phyloP scores from a whole-genome alignment of 2,888 invertebrate species.

The Vandiemenella viatica region DNA sequence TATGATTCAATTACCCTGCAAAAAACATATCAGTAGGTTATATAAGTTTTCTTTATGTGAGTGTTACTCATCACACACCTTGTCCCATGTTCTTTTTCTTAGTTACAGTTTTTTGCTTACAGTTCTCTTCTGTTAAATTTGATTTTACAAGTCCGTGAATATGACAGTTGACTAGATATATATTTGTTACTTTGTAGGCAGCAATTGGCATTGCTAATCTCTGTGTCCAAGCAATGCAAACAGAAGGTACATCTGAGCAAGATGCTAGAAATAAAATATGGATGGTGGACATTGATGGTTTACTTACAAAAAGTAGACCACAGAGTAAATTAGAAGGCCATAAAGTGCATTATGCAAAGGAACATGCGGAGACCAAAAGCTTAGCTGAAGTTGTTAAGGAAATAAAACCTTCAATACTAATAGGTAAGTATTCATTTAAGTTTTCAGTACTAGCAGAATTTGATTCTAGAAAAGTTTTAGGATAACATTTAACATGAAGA shows the following conservation, averaged over 20 bases:
- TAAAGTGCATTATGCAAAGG: constrained; percentile 58
- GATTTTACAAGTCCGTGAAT: no score
- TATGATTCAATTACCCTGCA: no score
- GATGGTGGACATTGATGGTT: constrained; percentile 89
- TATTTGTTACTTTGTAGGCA: constrained; percentile 50
- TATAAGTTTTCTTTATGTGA: no score
- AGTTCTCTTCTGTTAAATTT: no score
- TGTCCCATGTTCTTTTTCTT: no score
- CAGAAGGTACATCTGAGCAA: constrained; percentile 39
- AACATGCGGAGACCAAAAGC: constrained; percentile 59
- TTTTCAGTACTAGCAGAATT: not conserved
- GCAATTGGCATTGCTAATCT: constrained; percentile 86
- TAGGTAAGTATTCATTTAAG: constrained; percentile 43
- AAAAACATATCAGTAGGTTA: no score
- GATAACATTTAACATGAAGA: no score
- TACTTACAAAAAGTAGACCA: constrained; percentile 55
- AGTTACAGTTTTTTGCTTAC: no score
- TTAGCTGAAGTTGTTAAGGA: constrained; percentile 65
- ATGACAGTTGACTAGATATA: no score
- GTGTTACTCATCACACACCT: no score
- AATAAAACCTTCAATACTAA: constrained; percentile 74
- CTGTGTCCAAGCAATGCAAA: constrained; percentile 75
- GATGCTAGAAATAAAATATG: constrained; percentile 82
- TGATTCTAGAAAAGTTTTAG: no score
- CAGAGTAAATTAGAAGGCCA: constrained; percentile 40